These are phyloP conservation scores for Drosophila crucigera DNA, from an alignment of 2,888 invertebrate genomes.

Conservation along the genomic window DNA sequence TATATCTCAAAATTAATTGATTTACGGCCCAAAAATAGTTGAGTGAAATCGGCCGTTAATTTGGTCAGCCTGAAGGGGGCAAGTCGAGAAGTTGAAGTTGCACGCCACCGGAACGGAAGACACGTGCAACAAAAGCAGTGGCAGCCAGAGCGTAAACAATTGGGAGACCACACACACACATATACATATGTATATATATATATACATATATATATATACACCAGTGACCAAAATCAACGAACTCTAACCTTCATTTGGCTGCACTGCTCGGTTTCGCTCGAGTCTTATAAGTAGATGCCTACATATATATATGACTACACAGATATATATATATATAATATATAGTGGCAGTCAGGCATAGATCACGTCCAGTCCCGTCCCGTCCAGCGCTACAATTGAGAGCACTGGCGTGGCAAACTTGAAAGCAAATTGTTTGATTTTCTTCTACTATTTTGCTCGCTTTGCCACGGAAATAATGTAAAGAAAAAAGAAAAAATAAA, in stretches of 20 bases:
- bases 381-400: conserved; percentile 25
- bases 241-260: conserved; percentile 72
- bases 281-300: background rate
- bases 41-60: conserved; percentile 49
- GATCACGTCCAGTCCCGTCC: conserved; percentile 46
- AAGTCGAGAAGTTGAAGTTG: conserved; percentile 16
- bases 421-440: conserved; percentile 63
- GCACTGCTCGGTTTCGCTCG: conserved; percentile 16
- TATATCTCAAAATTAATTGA: conserved; percentile 28
- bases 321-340: background rate
- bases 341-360: conserved; percentile 31
- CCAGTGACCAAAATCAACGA: conserved; percentile 62
- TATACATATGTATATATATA: too few species aligned
- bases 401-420: conserved; percentile 48
- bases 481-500: conserved; percentile 23
- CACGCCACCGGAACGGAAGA: conserved; percentile 59
- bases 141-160: conserved; percentile 51
- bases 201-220: background rate
- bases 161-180: background rate
- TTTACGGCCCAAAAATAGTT: conserved; percentile 28
- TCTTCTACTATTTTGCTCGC: conserved; percentile 30
- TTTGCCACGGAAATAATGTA: conserved; percentile 63
- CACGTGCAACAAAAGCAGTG: conserved; percentile 41
- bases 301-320: background rate
- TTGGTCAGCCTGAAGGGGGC: conserved; percentile 40